Evolutionary conservation across 2,113 vertebrate genomes (phyloP), one percentile per base, ranked within the genome.

Genomic region (Takifugu flavidus): DNA sequence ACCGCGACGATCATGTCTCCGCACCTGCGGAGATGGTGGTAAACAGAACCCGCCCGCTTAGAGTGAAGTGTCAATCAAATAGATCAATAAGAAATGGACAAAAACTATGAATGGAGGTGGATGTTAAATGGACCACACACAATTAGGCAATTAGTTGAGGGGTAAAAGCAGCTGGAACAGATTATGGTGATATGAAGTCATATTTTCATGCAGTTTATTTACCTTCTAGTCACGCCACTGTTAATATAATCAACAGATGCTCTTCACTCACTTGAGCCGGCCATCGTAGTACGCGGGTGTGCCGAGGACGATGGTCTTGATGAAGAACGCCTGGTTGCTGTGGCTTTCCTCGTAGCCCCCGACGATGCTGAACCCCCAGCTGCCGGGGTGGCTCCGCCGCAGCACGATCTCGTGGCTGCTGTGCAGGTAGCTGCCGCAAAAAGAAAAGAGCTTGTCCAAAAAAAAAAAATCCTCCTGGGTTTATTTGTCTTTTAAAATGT

Each of bases 1-100:
- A 99, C 97, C 0, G 96, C 96, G 53, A 98, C 92, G 12, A 99
- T 99, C 97, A 99, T 98, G 81, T 99, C 97, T 1, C 97, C 97
- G 55, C 97, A 99, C 87, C 97, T 99, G 62, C 39, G 82, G 74
- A 47, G 45, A 47, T 13, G 45, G n/a, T 11, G 3, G 13, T n/a
- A 49, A 58, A 13, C 25, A 3, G 29, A 65, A 25, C 47, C 34
- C 34, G 8, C 7, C 34, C 7, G 34, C 34, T 5, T 31, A 31
- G 7, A 11, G 34, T 11, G 8, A 8, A 39, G 34, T 2, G 34
- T 39, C 34, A 39, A 39, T 10, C 34, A 3, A 31, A 31, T 31
- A 6, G 29, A 31, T 31, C 29, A 10, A 20, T 20, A 20, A 20
- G 20, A 20, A 20, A 20, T 20, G 20, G 20, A 20, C 20, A 20